Conservation (phyloP, 2,888 invertebrate species). For the Cosmorhoe ocellata region DNA sequence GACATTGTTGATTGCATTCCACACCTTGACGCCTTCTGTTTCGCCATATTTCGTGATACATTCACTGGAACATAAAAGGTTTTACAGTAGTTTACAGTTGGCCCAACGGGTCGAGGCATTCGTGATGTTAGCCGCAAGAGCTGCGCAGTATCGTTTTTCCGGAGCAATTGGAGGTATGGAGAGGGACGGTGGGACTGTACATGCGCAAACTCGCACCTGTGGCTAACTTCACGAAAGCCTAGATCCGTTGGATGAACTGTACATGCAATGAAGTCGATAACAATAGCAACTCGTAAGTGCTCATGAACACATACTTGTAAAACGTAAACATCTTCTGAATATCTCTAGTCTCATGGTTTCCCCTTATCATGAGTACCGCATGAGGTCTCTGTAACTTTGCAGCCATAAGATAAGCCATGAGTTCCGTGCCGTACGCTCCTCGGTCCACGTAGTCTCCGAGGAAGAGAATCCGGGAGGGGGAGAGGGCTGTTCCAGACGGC, state of each 20-base stretch:
- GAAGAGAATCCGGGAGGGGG: slow-evolving; percentile 85
- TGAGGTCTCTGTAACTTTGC: slow-evolving; percentile 86
- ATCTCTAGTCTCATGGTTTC: slow-evolving; percentile 89
- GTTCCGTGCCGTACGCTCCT: slow-evolving; percentile 86
- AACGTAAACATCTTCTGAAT: slow-evolving; percentile 90
- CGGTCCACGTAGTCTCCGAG: slow-evolving; percentile 91
- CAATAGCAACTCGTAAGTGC: no score
- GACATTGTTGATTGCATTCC: slow-evolving; percentile 86
- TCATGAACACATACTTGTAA: slow-evolving; percentile 74
- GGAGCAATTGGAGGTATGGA: no score
- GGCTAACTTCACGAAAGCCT: no score
- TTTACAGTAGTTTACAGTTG: no score
- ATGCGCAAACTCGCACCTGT: no score
- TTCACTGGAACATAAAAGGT: slow-evolving; percentile 74
- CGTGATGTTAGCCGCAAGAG: no score
- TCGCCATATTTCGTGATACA: slow-evolving; percentile 87
- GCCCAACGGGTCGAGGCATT: no score
- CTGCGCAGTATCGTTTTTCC: no score
- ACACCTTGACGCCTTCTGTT: slow-evolving; percentile 83
- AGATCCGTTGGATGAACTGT: no score
- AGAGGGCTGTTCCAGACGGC: slow-evolving; percentile 85
- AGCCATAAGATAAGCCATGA: slow-evolving; percentile 86
- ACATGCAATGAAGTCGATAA: no score
- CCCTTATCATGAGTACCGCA: slow-evolving; percentile 85
- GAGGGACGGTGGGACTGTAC: no score